phyloP scores from a whole-genome alignment of 1,140 invertebrate species.

The Brachionus calyciflorus region DNA sequence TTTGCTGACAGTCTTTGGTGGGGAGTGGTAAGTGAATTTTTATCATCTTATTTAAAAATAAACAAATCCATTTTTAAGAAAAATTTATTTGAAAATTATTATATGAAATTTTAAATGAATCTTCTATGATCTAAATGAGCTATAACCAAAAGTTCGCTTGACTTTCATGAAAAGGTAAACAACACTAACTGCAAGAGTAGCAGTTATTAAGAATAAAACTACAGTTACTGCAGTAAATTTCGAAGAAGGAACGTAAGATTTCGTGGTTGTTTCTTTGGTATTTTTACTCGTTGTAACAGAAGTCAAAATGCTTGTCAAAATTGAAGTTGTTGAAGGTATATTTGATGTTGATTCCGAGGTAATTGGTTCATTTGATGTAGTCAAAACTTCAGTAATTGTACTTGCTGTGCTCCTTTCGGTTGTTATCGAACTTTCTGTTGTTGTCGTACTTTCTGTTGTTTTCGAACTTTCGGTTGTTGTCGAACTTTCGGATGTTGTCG shows the following conservation, averaged over 20 bases:
- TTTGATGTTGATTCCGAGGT: not conserved
- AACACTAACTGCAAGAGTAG: not conserved
- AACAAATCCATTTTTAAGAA: slow-evolving; percentile 12
- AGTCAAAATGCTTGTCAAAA: not conserved
- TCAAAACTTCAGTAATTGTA: too few species aligned
- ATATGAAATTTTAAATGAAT: too few species aligned
- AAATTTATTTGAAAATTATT: too few species aligned
- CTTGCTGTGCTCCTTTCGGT: not conserved
- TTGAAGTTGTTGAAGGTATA: not conserved
- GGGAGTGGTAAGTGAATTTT: slow-evolving; percentile 73
- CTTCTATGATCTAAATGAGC: slow-evolving; percentile 29
- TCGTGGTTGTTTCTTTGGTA: slow-evolving; percentile 6
- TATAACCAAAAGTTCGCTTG: not conserved
- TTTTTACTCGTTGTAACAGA: too few species aligned
- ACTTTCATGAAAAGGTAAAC: not conserved
- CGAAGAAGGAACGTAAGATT: not conserved
- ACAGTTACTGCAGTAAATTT: slow-evolving; percentile 38
- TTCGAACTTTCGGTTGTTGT: too few species aligned
- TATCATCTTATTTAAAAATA: not conserved
- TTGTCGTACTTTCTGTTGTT: not conserved
- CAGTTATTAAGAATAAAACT: slow-evolving; percentile 7
- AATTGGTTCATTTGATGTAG: not conserved
- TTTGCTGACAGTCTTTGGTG: slow-evolving; percentile 93
- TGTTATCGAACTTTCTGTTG: not conserved
- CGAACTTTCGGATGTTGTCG: too few species aligned